A percentile compares a stretch with the other conserved stretches of the same genome.
These are phyloP conservation scores for Noctua janthina DNA, from an alignment of 2,888 invertebrate species.

Conservation along the genomic window DNA sequence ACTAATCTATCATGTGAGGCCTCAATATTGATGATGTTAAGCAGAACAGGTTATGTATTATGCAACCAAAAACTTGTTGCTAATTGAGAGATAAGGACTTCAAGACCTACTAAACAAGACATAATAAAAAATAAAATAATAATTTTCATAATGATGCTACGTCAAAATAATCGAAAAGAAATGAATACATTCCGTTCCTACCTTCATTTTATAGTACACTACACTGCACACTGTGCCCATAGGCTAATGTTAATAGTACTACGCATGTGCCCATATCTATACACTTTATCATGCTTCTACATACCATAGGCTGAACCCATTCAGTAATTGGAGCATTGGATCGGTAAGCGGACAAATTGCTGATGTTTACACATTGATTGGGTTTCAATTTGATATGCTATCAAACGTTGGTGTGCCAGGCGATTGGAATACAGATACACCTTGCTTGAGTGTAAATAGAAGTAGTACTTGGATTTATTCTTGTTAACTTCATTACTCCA, in stretches of 20 bases:
- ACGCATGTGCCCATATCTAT: conserved; percentile 7
- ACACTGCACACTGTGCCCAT: conserved; percentile 2
- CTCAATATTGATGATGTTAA: not conserved
- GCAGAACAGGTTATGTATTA: not conserved
- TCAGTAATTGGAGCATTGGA: conserved; percentile 44
- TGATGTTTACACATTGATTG: conserved; percentile 54
- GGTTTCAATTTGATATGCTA: conserved; percentile 43
- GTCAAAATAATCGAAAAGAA: not conserved
- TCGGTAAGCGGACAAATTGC: conserved; percentile 14
- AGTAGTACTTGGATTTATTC: not conserved
- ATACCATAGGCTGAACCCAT: conserved; percentile 19
- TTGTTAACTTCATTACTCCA: not conserved
- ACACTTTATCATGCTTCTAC: conserved; percentile 40
- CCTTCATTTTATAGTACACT: not conserved
- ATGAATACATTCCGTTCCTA: not conserved
- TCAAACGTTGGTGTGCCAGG: not conserved
- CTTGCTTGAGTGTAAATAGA: not conserved
- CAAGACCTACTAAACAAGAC: not conserved
- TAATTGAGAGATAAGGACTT: not conserved
- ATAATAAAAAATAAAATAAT: too few relatives aligned
- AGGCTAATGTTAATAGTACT: conserved; percentile 7
- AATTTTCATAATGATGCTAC: too few relatives aligned
- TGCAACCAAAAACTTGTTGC: conserved; percentile 6
- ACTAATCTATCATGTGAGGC: not conserved
- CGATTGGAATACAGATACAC: conserved; percentile 8